Evolutionary conservation across 2,113 vertebrate genomes (phyloP).

Genomic region (Periophthalmodon schlosseri): DNA sequence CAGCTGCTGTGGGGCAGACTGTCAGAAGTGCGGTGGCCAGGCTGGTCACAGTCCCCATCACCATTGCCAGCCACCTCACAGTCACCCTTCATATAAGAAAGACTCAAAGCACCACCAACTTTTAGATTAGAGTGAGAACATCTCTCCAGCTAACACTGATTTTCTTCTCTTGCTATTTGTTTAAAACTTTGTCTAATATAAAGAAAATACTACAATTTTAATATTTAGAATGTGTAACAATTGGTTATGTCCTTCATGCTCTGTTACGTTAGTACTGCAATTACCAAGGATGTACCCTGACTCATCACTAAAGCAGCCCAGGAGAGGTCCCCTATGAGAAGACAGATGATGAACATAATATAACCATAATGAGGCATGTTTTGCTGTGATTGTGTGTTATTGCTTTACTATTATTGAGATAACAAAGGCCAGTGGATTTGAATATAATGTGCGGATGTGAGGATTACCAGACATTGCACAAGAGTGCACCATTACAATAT

Average conservation of each 20-base stretch:
- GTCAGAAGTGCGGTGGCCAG: too few relatives aligned
- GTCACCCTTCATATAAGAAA: neutral
- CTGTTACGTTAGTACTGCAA: neutral
- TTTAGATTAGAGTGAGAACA: neutral
- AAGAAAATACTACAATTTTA: neutral
- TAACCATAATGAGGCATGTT: slow-evolving; percentile 1
- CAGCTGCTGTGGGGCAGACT: neutral
- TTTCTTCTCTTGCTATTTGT: neutral
- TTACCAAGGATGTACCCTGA: neutral
- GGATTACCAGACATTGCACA: slow-evolving; percentile 7
- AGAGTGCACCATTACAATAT: neutral
- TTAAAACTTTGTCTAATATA: neutral
- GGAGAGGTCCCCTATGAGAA: slow-evolving; percentile 4
- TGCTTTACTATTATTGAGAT: neutral
- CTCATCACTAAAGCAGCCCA: neutral
- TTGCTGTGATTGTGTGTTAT: neutral
- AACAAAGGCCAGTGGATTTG: slow-evolving; percentile 1
- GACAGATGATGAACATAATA: slow-evolving; percentile 1
- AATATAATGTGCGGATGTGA: slow-evolving; percentile 4
- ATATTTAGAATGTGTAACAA: neutral
- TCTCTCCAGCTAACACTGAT: neutral
- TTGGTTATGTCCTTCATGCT: neutral
- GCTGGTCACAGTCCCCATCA: too few relatives aligned
- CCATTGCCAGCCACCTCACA: too few relatives aligned
- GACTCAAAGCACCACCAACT: neutral